Evolutionary conservation across 2,113 vertebrate genomes (phyloP).

Genomic region (Canis aureus): DNA sequence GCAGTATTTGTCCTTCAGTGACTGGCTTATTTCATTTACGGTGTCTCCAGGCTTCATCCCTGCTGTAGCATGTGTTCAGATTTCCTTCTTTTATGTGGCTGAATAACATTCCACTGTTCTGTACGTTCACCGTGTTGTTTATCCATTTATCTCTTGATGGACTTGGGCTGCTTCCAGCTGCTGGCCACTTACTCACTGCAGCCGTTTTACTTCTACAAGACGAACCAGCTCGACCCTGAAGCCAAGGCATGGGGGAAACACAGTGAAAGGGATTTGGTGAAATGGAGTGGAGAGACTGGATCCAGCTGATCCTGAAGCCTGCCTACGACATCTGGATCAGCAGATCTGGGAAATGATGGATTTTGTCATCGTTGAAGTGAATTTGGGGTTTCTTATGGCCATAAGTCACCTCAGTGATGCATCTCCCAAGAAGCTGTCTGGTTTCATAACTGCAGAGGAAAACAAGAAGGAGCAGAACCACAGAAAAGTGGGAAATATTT

Average conservation of each 20-base stretch:
- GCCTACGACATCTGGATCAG: neutral
- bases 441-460: neutral
- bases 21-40: neutral
- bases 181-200: neutral
- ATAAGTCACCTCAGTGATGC: neutral
- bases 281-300: neutral
- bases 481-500: slow-evolving; percentile 34
- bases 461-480: slow-evolving; percentile 26
- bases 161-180: neutral
- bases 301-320: neutral
- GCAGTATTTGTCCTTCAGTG: neutral
- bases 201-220: neutral
- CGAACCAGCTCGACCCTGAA: neutral
- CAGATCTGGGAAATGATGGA: neutral
- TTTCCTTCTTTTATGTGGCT: neutral
- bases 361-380: neutral
- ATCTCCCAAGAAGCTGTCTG: neutral
- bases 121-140: neutral
- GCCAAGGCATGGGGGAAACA: neutral
- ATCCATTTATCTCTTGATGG: too few relatives aligned
- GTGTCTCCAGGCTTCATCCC: neutral
- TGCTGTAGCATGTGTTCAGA: neutral
- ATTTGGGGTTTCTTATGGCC: neutral
- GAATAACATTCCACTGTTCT: too few relatives aligned
- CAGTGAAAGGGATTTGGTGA: neutral